Evolutionary conservation across 2,113 vertebrate species (phyloP), one percentile per base, ranked within the genome.

Genomic region (Cinclus cinclus): DNA sequence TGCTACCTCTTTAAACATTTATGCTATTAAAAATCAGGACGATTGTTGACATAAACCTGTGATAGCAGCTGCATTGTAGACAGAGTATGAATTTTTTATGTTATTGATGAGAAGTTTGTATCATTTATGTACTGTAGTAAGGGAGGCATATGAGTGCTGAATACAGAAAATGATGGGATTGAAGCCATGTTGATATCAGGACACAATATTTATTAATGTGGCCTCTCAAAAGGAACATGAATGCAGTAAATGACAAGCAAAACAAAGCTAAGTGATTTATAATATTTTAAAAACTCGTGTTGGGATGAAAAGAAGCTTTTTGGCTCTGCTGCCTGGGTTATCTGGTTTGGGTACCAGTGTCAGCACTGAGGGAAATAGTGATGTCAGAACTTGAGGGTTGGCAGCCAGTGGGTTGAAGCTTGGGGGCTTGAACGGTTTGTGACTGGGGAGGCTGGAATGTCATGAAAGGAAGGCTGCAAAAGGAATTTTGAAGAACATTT

Each of bases 1-100:
- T 87, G 81, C 94, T 95, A 60, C 84, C 85, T 96, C 94, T 97
- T 97, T 96, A 97, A 98, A 97, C 83, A 97, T 97, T 96, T 89
- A 97, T 97, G 96, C 88, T 96, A 93, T 98, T 97, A 96, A 97
- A 96, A 96, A 95, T 96, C 94, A 97, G 88, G 92, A 91, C 83
- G 65, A 81, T 49, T 97, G 94, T 97, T 97, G 93, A 96, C 95
- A 97, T 95, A 97, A 96, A 96, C 90, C 93, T 96, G 96, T 96
- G 89, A 96, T 90, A 96, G 94, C 94, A 96, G 84, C 93, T 97
- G 88, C 86, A 95, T 58, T 97, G 92, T 95, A 96, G 94, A 94
- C 75, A 92, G 84, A 95, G 80, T 89, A 97, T 97, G 94, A 97
- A 97, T 96, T 96, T 97, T 98, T 97, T 96, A 97, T 97, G 85